A percentile compares a stretch with the other conserved stretches of the same genome.
These are phyloP conservation scores for Epinephelus cyanopodus DNA, from an alignment of 2,113 vertebrate genomes.

Conservation along the genomic window DNA sequence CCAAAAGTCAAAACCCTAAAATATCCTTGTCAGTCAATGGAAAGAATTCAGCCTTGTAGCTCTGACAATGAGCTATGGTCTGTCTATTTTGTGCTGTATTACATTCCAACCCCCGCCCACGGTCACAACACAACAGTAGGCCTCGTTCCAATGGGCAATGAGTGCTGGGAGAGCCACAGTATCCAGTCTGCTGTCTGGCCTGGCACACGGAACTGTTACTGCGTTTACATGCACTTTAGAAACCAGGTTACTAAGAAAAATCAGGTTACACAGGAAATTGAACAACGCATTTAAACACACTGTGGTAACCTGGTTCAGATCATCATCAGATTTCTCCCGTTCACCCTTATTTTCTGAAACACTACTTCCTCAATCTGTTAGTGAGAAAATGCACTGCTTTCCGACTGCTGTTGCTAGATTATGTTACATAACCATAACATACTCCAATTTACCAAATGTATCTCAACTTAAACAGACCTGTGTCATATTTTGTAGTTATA, in stretches of 20 bases:
- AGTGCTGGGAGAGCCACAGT: constrained; percentile 1
- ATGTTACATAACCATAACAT: neutral
- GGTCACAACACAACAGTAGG: constrained; percentile 42
- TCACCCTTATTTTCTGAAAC: neutral
- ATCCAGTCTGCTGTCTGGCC: constrained; percentile 13
- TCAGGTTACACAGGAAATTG: neutral
- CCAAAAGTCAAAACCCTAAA: constrained; percentile 6
- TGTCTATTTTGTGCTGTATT: constrained; percentile 27
- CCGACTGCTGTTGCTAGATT: no score
- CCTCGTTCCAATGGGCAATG: constrained; percentile 17
- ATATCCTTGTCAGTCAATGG: constrained; percentile 19
- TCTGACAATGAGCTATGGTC: constrained; percentile 46
- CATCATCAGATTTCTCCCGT: no score
- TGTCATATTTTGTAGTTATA: no score
- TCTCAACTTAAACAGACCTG: neutral
- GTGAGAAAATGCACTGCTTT: neutral
- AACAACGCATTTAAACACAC: neutral
- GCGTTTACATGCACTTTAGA: neutral
- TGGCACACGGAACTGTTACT: neutral
- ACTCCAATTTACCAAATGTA: neutral
- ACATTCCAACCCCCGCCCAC: constrained; percentile 65
- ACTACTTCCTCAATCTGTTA: neutral
- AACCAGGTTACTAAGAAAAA: neutral
- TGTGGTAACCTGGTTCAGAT: neutral
- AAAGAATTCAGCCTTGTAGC: constrained; percentile 44